Base-by-base conservation (phyloP, 2,113 vertebrate genomes). In the Climacteris rufus region DNA sequence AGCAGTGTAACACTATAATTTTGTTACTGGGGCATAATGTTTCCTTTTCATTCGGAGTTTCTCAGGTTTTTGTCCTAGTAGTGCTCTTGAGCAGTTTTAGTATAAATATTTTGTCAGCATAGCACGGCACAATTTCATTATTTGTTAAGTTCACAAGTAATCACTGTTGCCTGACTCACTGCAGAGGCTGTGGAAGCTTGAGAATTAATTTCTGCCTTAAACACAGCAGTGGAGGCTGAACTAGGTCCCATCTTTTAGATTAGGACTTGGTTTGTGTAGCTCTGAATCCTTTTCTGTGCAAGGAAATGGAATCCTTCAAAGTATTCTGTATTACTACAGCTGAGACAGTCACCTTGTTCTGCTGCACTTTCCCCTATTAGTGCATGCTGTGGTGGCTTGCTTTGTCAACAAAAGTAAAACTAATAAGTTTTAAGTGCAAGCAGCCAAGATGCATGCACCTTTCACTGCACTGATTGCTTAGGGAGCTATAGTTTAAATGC, bases 1-100 rank as follows among this genome's bases (percentile, higher is more conserved):
- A 87, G 69, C 64, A 90, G 79, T 95, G 59, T 84, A 94, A 80
- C 76, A 39, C 59, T 70, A 5, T 92, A 72, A 85, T 93, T 95
- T 95, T 10, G 6, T 79, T 83, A 69, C 65, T 1, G 0, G 64
- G 57, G 77, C 65, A 89, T 57, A 91, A 83, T 71, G 65, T 96
- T 94, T 96, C 90, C 88, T 93, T 95, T 93, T 86, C 79, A 78
- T 86, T 89, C 68, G 30, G 64, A 12, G 16, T 81, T 90, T 81
- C 85, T 83, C 25, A 45, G 61, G 53, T 79, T 95, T 95, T 96
- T 70, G 1, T 96, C 52, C 92, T 66, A 42, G 35, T 75, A 90
- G 63, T 68, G 56, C 88, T 93, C 75, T 78, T 89, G 85, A 91
- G 39, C 65, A 82, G 83, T 66, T 86, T 64, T 49, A 70, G 44